These are phyloP conservation scores for Etia nguti DNA, from an alignment of 2,113 vertebrate genomes.

Conservation along the genomic window DNA sequence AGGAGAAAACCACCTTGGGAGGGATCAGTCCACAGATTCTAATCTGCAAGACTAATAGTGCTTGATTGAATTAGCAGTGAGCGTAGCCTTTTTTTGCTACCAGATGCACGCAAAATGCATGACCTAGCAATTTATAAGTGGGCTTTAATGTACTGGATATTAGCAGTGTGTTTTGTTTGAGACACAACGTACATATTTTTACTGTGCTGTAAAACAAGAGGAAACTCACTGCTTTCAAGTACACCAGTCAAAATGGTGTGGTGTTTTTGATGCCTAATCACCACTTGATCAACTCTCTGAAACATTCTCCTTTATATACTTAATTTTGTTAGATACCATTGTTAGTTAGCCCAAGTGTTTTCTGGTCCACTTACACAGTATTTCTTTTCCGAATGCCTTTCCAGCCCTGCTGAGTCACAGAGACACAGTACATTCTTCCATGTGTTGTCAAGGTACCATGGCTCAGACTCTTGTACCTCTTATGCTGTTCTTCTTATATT, in stretches of 20 bases:
- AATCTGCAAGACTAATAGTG: background rate
- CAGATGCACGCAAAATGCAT: background rate
- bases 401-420: conserved; percentile 8
- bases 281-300: background rate
- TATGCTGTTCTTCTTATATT: background rate
- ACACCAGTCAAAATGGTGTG: background rate
- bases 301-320: background rate
- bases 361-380: background rate
- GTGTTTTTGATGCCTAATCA: background rate
- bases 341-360: background rate
- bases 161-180: background rate
- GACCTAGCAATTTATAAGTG: background rate
- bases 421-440: conserved; percentile 3
- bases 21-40: background rate
- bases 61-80: background rate
- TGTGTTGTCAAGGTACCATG: background rate
- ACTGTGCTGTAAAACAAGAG: background rate
- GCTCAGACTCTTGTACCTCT: background rate
- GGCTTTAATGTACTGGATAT: background rate
- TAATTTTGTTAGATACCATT: background rate
- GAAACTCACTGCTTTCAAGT: background rate
- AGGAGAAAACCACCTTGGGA: background rate
- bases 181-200: background rate
- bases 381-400: background rate
- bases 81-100: background rate